phyloP scores from a whole-genome alignment of 2,113 vertebrate genomes.

The Rostratula benghalensis region DNA sequence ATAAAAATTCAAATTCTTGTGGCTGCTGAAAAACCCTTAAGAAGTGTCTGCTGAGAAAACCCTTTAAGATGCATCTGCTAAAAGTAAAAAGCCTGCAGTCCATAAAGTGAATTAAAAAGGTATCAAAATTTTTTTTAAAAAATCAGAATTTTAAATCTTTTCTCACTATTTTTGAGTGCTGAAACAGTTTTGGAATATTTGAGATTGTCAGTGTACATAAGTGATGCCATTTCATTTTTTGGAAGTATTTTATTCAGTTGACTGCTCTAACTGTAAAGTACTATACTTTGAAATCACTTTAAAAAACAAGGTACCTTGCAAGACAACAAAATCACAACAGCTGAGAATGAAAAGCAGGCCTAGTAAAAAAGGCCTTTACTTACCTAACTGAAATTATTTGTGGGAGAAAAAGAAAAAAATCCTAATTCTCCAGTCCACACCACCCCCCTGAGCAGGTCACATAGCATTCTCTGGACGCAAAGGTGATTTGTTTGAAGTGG shows the following conservation, averaged over 20 bases:
- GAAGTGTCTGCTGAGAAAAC: background rate
- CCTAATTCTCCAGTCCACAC: background rate
- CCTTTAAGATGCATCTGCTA: background rate
- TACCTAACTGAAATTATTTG: background rate
- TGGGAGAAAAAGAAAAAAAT: background rate
- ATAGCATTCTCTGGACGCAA: background rate
- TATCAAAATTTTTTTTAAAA: background rate
- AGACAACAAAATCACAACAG: background rate
- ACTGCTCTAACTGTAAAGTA: background rate
- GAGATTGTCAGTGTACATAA: background rate
- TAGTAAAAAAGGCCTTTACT: background rate
- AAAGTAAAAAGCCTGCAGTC: background rate
- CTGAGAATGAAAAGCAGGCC: background rate
- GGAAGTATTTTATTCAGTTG: background rate
- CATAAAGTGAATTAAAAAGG: background rate
- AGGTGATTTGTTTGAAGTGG: background rate
- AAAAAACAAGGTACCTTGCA: background rate
- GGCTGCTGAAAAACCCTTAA: background rate
- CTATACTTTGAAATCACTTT: background rate
- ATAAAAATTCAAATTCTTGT: background rate
- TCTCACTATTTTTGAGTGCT: background rate
- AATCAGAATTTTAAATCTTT: background rate
- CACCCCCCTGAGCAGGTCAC: background rate
- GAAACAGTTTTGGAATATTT: conserved; percentile 1
- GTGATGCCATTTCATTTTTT: background rate